Conservation (phyloP, 1,140 invertebrate species). For the Chelonus insularis region DNA sequence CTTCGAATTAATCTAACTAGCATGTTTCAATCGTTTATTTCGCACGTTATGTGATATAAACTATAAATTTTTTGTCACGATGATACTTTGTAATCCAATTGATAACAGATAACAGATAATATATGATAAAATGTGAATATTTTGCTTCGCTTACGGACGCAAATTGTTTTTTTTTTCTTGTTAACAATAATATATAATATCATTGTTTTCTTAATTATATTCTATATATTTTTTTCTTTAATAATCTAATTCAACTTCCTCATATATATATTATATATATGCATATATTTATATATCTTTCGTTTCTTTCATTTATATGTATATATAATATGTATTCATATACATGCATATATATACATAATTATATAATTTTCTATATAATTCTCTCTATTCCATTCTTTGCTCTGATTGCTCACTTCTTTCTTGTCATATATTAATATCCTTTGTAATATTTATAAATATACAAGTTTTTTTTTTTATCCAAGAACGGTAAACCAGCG, state of each 20-base stretch:
- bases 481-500: conserved; percentile 49
- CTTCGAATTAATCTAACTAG: too few relatives aligned
- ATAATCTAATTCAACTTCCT: conserved; percentile 44
- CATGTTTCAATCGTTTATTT: conserved; percentile 1
- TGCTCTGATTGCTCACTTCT: conserved; percentile 12
- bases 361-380: conserved; percentile 21
- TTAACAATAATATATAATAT: conserved; percentile 53
- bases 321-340: too few relatives aligned
- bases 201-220: conserved; percentile 32
- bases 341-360: too few relatives aligned
- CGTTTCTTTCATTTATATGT: too few relatives aligned
- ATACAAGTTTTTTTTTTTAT: conserved; percentile 51
- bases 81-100: neutral
- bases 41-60: neutral
- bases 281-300: too few relatives aligned
- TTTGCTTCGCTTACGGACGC: conserved; percentile 44
- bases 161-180: conserved; percentile 50
- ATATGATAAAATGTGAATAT: conserved; percentile 44
- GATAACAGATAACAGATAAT: conserved; percentile 38
- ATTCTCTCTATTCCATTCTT: conserved; percentile 35
- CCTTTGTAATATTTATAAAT: conserved; percentile 58
- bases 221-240: conserved; percentile 47
- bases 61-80: neutral
- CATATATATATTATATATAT: conserved; percentile 13
- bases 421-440: conserved; percentile 17